Base-by-base conservation (phyloP, 2,113 vertebrate genomes). In the Halcyon malimbica region DNA sequence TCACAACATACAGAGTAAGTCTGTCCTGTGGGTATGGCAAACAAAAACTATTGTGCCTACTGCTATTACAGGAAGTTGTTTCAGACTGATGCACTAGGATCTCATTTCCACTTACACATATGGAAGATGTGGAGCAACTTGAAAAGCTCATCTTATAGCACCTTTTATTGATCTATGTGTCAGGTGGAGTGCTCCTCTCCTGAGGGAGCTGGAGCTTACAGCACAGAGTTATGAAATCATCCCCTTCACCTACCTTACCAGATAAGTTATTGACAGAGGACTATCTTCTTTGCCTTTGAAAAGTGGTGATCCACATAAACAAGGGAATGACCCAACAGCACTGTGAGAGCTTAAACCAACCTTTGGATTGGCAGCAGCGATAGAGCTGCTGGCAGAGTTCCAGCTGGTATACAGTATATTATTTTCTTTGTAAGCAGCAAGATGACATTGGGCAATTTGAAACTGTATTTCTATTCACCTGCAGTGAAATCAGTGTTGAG, bases 271-370 rank as follows among this genome's bases (percentile, higher is more conserved):
- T 20, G 70, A 23, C 33, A 37, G 16, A 10, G 28, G 4, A 70
- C 5, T 46, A 1, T 5, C 35, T 35, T 25, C 54, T 62, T n/a
- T 13, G 16, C 20, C 15, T 23, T 19, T 3, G 9, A n/a, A n/a
- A 33, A 23, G 16, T 24, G 23, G 8, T 7, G 10, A 68, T 13
- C n/a, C 48, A 44, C 20, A 18, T 0, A 1, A 28, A n/a, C 16
- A 24, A 24, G 11, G 23, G 33, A 64, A 81, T 13, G 25, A 26
- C n/a, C 17, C 39, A 50, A 23, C 8, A 80, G 48, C 33, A 13
- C 37, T 3, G 0, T 0, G 0, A 63, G 26, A 16, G 8, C 29
- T 37, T 35, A 16, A 31, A 50, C 6, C 25, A 41, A 20, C 8
- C 21, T 62, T n/a, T 0, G 0, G 9, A 41, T 25, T 2, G 11